A percentile compares a stretch with the other conserved stretches of the same genome.
Conservation (phyloP, 2,888 invertebrate genomes). For the Kryphioiulus occultus region DNA sequence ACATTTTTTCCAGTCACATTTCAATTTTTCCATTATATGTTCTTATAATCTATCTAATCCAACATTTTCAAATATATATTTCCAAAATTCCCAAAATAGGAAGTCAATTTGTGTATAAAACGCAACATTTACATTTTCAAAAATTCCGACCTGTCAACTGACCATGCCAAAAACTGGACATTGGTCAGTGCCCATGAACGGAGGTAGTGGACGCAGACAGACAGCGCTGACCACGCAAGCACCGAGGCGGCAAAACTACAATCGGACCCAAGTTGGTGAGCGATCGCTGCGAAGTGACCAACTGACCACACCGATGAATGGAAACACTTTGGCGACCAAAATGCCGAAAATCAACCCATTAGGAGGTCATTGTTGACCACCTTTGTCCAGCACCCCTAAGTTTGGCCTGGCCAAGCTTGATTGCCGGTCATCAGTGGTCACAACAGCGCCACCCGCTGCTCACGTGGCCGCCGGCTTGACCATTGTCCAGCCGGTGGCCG, state of each 20-base stretch:
- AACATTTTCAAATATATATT: too few species aligned
- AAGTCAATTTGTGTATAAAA: too few species aligned
- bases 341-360: neutral
- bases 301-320: constrained; percentile 9
- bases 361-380: neutral
- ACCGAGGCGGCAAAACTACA: neutral
- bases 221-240: neutral
- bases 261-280: neutral
- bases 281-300: neutral
- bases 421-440: neutral
- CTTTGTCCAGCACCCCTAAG: neutral
- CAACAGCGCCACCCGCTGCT: constrained; percentile 1
- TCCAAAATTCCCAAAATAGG: too few species aligned
- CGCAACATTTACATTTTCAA: too few species aligned
- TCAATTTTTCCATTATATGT: too few species aligned
- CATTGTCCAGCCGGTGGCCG: neutral
- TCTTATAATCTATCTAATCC: too few species aligned
- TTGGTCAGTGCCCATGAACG: neutral
- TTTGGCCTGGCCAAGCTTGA: neutral
- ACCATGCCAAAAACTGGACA: too few species aligned
- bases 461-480: neutral
- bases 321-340: neutral
- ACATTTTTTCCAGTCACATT: too few species aligned
- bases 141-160: too few species aligned
- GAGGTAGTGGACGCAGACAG: neutral